Conservation (phyloP, 2,797 vertebrate species). For the Craterocephalus amniculus region DNA sequence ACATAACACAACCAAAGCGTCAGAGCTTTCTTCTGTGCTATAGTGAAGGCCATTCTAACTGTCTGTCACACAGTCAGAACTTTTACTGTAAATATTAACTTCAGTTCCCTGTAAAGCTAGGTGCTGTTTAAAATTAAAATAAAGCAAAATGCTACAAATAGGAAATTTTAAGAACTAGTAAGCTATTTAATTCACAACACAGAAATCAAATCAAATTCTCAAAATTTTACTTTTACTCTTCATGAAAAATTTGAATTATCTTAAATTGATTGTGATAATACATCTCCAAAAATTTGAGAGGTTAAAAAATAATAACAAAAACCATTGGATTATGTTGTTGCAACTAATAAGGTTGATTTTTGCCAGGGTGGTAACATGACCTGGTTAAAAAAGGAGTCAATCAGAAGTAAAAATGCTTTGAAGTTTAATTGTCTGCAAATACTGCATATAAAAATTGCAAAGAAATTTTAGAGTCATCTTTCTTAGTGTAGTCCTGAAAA, state of each 20-base stretch:
- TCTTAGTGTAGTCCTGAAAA: background rate
- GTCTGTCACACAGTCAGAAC: background rate
- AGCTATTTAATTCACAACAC: too few species aligned
- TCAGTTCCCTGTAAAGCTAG: background rate
- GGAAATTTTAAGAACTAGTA: too few species aligned
- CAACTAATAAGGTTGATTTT: background rate
- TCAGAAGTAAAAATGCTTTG: background rate
- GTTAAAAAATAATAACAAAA: too few species aligned
- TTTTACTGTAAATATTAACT: background rate
- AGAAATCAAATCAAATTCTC: background rate
- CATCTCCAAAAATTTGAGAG: too few species aligned
- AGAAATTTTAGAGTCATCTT: background rate
- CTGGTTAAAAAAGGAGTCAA: background rate
- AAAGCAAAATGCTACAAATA: too few species aligned
- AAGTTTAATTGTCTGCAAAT: background rate
- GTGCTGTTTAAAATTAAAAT: too few species aligned
- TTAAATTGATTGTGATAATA: background rate
- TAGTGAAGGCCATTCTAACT: background rate
- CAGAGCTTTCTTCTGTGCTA: background rate
- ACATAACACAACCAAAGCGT: background rate
- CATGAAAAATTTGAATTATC: too few species aligned
- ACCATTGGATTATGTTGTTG: too few species aligned
- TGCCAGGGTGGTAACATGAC: too few species aligned
- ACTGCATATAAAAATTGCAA: background rate
- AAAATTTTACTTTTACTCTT: too few species aligned